phyloP scores from a whole-genome alignment of 2,888 invertebrate species.

The Micropterix aruncella region DNA sequence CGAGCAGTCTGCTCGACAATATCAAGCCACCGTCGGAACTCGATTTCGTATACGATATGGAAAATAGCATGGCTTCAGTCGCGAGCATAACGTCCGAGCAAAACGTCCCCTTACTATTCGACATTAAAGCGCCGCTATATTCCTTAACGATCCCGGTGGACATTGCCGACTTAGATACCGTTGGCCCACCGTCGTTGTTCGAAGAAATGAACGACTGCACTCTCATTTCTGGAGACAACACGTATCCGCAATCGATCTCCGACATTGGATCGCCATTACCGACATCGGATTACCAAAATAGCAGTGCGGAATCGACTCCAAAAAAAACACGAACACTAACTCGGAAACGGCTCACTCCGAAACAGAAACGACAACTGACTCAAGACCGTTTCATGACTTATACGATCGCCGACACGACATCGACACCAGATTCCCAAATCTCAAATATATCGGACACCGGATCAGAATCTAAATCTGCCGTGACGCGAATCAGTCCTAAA shows the following conservation, averaged over 20 bases:
- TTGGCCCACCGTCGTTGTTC: constrained; percentile 58
- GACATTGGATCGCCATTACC: constrained; percentile 39
- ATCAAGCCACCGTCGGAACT: constrained; percentile 74
- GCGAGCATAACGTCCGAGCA: constrained; percentile 69
- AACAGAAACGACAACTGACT: constrained; percentile 58
- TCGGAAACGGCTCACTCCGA: constrained; percentile 48
- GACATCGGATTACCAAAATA: constrained; percentile 42
- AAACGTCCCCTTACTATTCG: constrained; percentile 34
- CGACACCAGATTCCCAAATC: constrained; percentile 20
- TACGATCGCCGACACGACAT: constrained; percentile 43
- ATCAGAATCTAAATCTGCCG: constrained; percentile 21
- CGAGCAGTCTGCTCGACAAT: constrained; percentile 56
- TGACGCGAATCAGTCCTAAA: constrained; percentile 41
- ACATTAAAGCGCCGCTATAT: constrained; percentile 38
- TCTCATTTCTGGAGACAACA: constrained; percentile 32
- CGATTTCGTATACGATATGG: constrained; percentile 62
- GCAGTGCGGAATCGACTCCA: constrained; percentile 65
- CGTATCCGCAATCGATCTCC: constrained; percentile 19
- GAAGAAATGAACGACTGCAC: constrained; percentile 55
- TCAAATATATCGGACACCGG: constrained; percentile 30
- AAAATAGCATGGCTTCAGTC: constrained; percentile 71
- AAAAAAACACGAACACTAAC: constrained; percentile 39
- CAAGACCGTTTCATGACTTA: constrained; percentile 76
- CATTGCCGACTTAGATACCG: constrained; percentile 42
- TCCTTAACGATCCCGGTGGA: constrained; percentile 6